Conservation (phyloP, 2,113 vertebrate species). For the Paradisaea rubra region DNA sequence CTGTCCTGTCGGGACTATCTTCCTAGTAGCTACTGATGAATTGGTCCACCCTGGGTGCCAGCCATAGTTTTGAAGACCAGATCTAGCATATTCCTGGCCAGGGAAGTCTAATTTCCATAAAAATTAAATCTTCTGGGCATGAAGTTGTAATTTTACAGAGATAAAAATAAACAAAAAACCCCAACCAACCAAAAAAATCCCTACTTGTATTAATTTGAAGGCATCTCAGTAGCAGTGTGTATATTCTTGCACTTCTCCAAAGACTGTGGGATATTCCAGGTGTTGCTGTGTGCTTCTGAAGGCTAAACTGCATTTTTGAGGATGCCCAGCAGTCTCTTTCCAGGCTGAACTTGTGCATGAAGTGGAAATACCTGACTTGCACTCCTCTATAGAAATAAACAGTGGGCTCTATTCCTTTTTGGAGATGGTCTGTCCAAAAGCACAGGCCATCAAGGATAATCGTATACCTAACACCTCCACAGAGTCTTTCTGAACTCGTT, state of each 20-base stretch:
- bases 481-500: not conserved
- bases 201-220: not conserved
- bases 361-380: not conserved
- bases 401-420: not conserved
- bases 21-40: not conserved
- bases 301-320: not conserved
- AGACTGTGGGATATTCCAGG: not conserved
- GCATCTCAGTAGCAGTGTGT: not conserved
- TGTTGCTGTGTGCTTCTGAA: not conserved
- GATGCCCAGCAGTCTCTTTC: not conserved
- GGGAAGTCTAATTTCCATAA: not conserved
- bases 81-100: not conserved
- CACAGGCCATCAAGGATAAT: not conserved
- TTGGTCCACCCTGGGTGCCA: not conserved
- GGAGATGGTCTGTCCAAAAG: not conserved
- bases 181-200: accelerated
- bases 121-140: not conserved
- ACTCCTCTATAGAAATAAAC: not conserved
- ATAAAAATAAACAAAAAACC: not conserved
- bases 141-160: not conserved
- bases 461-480: not conserved
- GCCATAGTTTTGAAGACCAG: not conserved
- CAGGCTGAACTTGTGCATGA: not conserved
- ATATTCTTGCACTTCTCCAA: not conserved
- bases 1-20: not conserved